phyloP scores from a whole-genome alignment of 2,113 vertebrate genomes.

The Macroglossus sobrinus region DNA sequence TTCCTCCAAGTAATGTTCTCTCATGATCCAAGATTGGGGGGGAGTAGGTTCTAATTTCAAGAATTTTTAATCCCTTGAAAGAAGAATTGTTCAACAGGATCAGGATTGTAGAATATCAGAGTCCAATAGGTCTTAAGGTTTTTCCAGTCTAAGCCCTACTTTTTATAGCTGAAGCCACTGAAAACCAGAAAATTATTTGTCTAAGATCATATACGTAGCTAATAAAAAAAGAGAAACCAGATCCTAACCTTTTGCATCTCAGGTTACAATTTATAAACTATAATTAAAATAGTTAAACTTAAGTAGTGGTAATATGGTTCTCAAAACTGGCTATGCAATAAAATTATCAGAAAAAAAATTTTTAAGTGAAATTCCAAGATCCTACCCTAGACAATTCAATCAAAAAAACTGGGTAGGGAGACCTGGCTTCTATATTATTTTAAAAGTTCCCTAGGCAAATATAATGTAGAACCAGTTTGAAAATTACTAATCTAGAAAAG shows the following conservation, averaged over 20 bases:
- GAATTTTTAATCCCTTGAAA: slow-evolving; percentile 29
- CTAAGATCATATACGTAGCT: not conserved
- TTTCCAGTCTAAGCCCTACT: not conserved
- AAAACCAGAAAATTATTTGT: slow-evolving; percentile 21
- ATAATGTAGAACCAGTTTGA: not conserved
- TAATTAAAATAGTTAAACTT: not conserved
- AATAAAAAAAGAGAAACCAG: not conserved
- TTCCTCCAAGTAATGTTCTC: not conserved
- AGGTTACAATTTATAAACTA: not conserved
- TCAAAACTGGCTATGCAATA: not conserved
- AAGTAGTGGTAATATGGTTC: not conserved
- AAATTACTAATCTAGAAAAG: not conserved
- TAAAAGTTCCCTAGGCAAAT: not conserved
- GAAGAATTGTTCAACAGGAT: slow-evolving; percentile 21
- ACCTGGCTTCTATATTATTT: not conserved
- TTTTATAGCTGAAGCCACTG: not conserved
- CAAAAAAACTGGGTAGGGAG: not conserved
- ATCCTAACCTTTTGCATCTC: not conserved
- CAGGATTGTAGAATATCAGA: not conserved
- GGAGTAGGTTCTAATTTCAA: slow-evolving; percentile 23
- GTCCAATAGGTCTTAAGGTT: not conserved
- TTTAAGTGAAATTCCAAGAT: not conserved
- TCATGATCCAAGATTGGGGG: not conserved
- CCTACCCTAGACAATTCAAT: not conserved
- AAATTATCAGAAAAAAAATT: not conserved